A percentile compares a stretch with the other conserved stretches of the same genome.
These are phyloP conservation scores for Iphiclides podalirius DNA, from an alignment of 2,888 invertebrate species.

Conservation along the genomic window DNA sequence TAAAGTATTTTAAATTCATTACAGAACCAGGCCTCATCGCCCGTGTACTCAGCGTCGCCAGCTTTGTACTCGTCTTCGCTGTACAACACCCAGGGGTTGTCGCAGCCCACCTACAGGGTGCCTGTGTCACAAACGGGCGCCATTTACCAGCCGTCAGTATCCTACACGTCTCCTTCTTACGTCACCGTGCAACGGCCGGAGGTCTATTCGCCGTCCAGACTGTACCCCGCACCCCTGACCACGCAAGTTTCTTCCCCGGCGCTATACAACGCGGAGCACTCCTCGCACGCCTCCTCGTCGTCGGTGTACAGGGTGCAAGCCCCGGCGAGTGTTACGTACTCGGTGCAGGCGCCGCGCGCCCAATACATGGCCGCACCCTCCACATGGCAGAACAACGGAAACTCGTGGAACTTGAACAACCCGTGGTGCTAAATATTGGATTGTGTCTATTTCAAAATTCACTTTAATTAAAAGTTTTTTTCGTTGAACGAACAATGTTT, in stretches of 20 bases:
- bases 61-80: not conserved
- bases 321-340: constrained; percentile 4
- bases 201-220: not conserved
- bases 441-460: not conserved
- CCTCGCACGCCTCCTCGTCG: constrained; percentile 6
- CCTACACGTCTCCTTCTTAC: not conserved
- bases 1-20: too few species aligned
- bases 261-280: constrained; percentile 7
- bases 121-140: not conserved
- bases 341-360: not conserved
- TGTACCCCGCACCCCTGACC: not conserved
- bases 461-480: not conserved
- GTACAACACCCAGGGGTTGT: not conserved
- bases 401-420: constrained; percentile 17
- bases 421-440: constrained; percentile 23
- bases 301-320: constrained; percentile 10
- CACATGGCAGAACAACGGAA: not conserved
- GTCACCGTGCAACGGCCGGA: not conserved
- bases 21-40: constrained; percentile 1
- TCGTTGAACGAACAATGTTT: too few species aligned
- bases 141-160: not conserved
- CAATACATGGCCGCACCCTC: constrained; percentile 1
- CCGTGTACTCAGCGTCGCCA: constrained; percentile 5
- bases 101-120: not conserved
- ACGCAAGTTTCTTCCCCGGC: not conserved